phyloP scores from a whole-genome alignment of 1,140 invertebrate species.

The Sminthurides bifidus region DNA sequence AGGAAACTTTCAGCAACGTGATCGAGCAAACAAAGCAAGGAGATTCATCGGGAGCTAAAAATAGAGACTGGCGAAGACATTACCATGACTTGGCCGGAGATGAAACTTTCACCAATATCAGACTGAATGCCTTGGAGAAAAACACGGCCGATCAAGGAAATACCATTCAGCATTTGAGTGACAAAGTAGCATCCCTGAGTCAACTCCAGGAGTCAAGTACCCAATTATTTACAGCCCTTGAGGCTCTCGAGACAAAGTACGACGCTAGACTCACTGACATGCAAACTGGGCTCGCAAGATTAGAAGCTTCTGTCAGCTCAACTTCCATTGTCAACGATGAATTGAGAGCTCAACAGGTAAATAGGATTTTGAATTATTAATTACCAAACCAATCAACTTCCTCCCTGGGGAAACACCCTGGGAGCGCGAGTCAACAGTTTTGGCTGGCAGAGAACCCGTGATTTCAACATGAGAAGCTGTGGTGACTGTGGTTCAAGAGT shows the following conservation, averaged over 20 bases:
- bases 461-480: too few species aligned
- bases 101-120: too few species aligned
- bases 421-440: too few species aligned
- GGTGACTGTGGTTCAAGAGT: too few species aligned
- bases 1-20: too few species aligned
- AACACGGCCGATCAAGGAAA: conserved; percentile 4
- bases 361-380: neutral
- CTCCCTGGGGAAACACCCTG: too few species aligned
- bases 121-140: conserved; percentile 5
- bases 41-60: too few species aligned
- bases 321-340: conserved; percentile 12
- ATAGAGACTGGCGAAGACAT: too few species aligned
- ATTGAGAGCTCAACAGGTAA: conserved; percentile 24
- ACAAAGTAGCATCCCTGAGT: conserved; percentile 5
- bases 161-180: conserved; percentile 14
- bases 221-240: conserved; percentile 17
- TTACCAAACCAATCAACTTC: neutral
- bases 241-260: conserved; percentile 22
- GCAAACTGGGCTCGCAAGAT: conserved; percentile 9
- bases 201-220: conserved; percentile 12
- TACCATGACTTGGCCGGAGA: too few species aligned
- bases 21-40: too few species aligned
- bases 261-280: conserved; percentile 18
- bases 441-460: too few species aligned
- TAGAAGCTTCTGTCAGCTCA: conserved; percentile 13